These are phyloP conservation scores for Antedon mediterranea DNA, from an alignment of 53 echinoderm and acorn worm genomes.

Conservation along the genomic window DNA sequence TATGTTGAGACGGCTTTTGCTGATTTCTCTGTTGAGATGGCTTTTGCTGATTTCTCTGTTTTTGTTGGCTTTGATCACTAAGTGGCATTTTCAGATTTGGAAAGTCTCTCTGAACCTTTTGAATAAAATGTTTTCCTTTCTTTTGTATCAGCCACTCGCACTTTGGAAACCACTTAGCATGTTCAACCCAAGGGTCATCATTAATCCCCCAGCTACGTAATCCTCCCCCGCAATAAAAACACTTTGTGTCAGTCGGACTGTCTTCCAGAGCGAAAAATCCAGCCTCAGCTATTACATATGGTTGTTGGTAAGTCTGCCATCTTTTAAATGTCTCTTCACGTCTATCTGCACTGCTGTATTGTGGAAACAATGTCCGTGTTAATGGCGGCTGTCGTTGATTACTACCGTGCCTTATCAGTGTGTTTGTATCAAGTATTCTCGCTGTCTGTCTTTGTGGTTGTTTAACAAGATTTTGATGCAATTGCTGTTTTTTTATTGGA, in stretches of 20 bases:
- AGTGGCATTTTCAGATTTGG: neutral
- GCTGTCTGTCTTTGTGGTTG: neutral
- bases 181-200: constrained; percentile 91
- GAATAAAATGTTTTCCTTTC: constrained; percentile 54
- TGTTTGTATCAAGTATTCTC: neutral
- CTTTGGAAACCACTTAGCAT: constrained; percentile 80
- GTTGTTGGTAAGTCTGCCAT: constrained; percentile 5
- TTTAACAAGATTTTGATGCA: neutral
- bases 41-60: neutral
- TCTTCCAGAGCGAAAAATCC: constrained; percentile 69
- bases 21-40: neutral
- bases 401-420: neutral
- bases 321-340: constrained; percentile 64
- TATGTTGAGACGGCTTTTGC: neutral
- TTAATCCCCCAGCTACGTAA: constrained; percentile 74
- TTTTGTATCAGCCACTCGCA: constrained; percentile 79
- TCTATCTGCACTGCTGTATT: constrained; percentile 25
- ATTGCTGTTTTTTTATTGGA: neutral
- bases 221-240: constrained; percentile 89
- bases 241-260: constrained; percentile 48
- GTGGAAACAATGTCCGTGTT: constrained; percentile 28
- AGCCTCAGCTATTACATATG: constrained; percentile 49
- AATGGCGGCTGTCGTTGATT: neutral
- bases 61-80: neutral
- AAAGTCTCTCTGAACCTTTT: neutral